Percentiles rank a stretch among this genome's conserved stretches.
Conservation (phyloP, 1,140 invertebrate genomes). For the Drosophila baimaii region DNA sequence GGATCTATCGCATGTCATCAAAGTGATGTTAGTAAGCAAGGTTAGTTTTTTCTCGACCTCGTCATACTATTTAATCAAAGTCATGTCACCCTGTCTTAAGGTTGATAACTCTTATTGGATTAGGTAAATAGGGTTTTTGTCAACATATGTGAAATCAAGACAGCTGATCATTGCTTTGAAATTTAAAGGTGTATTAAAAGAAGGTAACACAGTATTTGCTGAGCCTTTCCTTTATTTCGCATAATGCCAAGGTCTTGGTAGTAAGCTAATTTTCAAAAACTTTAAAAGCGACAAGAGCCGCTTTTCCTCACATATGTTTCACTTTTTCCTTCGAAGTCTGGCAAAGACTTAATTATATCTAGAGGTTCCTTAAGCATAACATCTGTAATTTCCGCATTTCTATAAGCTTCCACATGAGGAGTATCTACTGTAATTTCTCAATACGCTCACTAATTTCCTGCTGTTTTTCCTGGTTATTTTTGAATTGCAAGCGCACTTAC, state of each 20-base stretch:
- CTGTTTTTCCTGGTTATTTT: constrained; percentile 12
- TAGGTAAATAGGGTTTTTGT: constrained; percentile 1
- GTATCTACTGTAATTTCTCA: constrained; percentile 4
- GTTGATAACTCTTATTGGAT: constrained; percentile 28
- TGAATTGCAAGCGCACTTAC: constrained; percentile 2
- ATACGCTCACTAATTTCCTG: constrained; percentile 4
- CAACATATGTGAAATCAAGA: constrained; percentile 25
- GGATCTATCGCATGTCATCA: constrained; percentile 11
- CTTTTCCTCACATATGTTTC: constrained; percentile 48
- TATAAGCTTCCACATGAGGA: constrained; percentile 8
- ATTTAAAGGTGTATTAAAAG: constrained; percentile 14
- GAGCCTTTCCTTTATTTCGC: constrained; percentile 51
- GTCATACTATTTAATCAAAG: constrained; percentile 29
- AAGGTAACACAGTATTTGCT: constrained; percentile 43
- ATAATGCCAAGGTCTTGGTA: constrained; percentile 50
- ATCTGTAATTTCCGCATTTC: constrained; percentile 5
- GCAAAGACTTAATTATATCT: constrained; percentile 45
- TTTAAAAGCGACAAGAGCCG: constrained; percentile 48
- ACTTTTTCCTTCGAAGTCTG: constrained; percentile 44
- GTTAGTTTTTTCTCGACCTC: constrained; percentile 48
- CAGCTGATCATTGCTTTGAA: constrained; percentile 17
- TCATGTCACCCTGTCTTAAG: constrained; percentile 14
- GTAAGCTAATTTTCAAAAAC: constrained; percentile 42
- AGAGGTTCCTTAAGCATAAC: constrained; percentile 36
- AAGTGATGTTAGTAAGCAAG: constrained; percentile 50